Evolutionary conservation across 1,140 invertebrate species (phyloP).

Genomic region (Orchestia grillus): DNA sequence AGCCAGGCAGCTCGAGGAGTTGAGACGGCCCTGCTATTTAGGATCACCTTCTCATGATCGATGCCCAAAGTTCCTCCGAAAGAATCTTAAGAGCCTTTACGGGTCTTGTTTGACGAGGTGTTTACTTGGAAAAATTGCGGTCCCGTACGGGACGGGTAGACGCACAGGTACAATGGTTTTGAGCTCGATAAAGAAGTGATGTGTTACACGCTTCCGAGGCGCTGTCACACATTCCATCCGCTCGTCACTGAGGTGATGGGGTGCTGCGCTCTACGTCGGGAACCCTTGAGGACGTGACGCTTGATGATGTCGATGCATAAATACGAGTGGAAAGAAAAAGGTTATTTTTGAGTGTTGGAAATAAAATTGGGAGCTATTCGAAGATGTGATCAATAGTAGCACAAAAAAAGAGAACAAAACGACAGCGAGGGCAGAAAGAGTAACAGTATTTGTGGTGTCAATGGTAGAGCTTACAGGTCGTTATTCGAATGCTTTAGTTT

Average conservation of each 20-base stretch:
- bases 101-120: constrained; percentile 43
- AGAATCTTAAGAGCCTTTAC: neutral
- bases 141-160: neutral
- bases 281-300: no score
- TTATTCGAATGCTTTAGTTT: no score
- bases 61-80: constrained; percentile 24
- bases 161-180: neutral
- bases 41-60: constrained; percentile 40
- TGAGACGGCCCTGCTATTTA: constrained; percentile 18
- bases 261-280: no score
- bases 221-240: neutral
- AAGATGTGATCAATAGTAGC: no score
- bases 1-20: neutral
- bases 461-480: no score
- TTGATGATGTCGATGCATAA: no score
- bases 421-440: no score
- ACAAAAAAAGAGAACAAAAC: no score
- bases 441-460: no score
- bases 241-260: neutral
- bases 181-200: neutral
- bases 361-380: no score
- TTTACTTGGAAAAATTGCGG: constrained; percentile 31
- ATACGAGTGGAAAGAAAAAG: no score
- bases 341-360: no score
- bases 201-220: neutral